These are phyloP conservation scores for Thripadectes ignobilis DNA, from an alignment of 2,797 vertebrate species.

Conservation along the genomic window DNA sequence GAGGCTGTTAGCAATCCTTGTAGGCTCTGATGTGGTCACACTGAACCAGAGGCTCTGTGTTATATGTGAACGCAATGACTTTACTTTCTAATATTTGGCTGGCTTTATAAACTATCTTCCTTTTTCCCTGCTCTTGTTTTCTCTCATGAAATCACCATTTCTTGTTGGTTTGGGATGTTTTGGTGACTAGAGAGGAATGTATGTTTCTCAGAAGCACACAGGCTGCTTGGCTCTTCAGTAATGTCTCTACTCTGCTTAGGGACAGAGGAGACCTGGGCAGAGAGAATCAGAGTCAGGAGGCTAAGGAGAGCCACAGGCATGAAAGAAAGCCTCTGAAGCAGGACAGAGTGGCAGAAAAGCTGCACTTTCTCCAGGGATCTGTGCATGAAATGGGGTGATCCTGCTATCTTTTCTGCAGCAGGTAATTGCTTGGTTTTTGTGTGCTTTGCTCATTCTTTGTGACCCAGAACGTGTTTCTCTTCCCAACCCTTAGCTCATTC, in stretches of 20 bases:
- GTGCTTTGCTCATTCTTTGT: not conserved
- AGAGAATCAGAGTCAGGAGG: not conserved
- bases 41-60: not conserved
- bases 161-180: not conserved
- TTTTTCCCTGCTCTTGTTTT: not conserved
- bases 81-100: slow-evolving; percentile 23
- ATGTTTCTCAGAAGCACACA: not conserved
- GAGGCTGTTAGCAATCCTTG: not conserved
- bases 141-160: not conserved
- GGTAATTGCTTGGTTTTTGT: not conserved
- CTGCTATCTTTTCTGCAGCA: not conserved
- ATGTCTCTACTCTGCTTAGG: not conserved
- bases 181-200: not conserved
- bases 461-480: not conserved
- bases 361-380: not conserved
- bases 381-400: not conserved
- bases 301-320: not conserved
- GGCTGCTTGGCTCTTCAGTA: not conserved
- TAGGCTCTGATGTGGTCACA: slow-evolving; percentile 11
- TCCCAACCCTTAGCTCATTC: not conserved
- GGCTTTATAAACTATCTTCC: not conserved
- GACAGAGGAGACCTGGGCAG: not conserved
- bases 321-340: not conserved
- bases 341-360: not conserved
- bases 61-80: not conserved